Conservation (phyloP, 2,888 invertebrate species). For the Eubasilissa splendida region DNA sequence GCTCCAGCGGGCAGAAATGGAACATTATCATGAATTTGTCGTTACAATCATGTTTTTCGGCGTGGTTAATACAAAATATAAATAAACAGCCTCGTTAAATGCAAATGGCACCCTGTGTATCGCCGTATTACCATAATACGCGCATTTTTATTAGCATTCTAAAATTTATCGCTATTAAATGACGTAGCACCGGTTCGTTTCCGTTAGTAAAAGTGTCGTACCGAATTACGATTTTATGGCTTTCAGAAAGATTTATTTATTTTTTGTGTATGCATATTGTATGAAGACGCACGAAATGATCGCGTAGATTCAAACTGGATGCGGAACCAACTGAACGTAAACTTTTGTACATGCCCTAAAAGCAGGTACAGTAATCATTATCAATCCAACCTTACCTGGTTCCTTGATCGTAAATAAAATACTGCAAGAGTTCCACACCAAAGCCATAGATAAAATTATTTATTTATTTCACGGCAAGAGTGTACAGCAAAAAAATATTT, state of each 20-base stretch:
- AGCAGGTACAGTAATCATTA: too few species aligned
- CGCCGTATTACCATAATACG: slow-evolving; percentile 45
- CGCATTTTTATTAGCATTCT: slow-evolving; percentile 32
- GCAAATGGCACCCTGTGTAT: slow-evolving; percentile 46
- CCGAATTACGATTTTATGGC: not conserved
- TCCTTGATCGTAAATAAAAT: too few species aligned
- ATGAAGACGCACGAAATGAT: too few species aligned
- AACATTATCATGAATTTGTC: slow-evolving; percentile 26
- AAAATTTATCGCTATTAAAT: slow-evolving; percentile 33
- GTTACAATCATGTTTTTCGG: slow-evolving; percentile 10
- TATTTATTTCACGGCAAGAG: too few species aligned
- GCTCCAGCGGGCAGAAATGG: not conserved
- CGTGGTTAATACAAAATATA: not conserved
- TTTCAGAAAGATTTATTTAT: not conserved
- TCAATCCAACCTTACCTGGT: too few species aligned
- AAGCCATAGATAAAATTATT: too few species aligned
- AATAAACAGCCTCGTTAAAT: slow-evolving; percentile 43
- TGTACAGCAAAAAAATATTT: too few species aligned
- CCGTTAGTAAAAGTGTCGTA: not conserved
- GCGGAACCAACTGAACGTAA: too few species aligned
- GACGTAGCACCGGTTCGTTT: slow-evolving; percentile 3
- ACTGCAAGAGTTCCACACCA: too few species aligned
- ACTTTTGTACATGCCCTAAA: too few species aligned
- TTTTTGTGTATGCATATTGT: too few species aligned
- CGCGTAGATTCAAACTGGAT: too few species aligned